Base-by-base conservation (phyloP, 2,888 invertebrate species). In the Pyrrhia umbra region DNA sequence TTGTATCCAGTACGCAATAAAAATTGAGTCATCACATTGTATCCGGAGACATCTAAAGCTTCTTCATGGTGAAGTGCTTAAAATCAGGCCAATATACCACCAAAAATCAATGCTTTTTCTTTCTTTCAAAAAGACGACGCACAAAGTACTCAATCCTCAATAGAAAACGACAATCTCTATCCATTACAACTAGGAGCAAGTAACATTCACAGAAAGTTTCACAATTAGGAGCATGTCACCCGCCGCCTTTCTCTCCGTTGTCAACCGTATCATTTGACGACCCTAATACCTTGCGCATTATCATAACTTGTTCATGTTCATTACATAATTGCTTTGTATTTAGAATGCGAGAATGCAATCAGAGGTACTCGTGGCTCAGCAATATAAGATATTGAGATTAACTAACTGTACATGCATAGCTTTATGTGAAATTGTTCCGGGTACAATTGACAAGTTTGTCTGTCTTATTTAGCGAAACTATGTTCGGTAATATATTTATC, bases 301-400 rank as follows among this genome's bases (percentile, higher is more conserved):
- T 67, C 77, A 77, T 80, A 79, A 80, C 80, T 49, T 67, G 78
- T 71, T 55, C 68, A 34, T 13, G n/a, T n/a, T n/a, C 34, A 61
- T 79, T 79, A 77, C 51, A 67, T 80, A 77, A 79, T 75, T 75
- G 71, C 59, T 75, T 68, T 67, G 73, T 77, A 66, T 47, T 62
- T 69, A 6, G 27, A 75, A 65, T 75, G 75, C 73, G 66, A 73
- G 68, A 70, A 80, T 80, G 68, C 61, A 71, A 71, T 77, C 63
- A 50, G 40, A 65, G 75, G 75, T 80, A 74, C 68, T 60, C 34
- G 46, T 37, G n/a, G 30, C 25, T 27, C 27, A 45, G 40, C 39
- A 52, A 16, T 63, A 27, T 55, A 40, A 68, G 68, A 77, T 79
- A 51, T 46, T 49, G 20, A 62, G 80, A 78, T 80, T 70, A 57